These are phyloP conservation scores for Trichomalopsis sarcophagae DNA, from an alignment of 1,140 invertebrate genomes.

Conservation along the genomic window DNA sequence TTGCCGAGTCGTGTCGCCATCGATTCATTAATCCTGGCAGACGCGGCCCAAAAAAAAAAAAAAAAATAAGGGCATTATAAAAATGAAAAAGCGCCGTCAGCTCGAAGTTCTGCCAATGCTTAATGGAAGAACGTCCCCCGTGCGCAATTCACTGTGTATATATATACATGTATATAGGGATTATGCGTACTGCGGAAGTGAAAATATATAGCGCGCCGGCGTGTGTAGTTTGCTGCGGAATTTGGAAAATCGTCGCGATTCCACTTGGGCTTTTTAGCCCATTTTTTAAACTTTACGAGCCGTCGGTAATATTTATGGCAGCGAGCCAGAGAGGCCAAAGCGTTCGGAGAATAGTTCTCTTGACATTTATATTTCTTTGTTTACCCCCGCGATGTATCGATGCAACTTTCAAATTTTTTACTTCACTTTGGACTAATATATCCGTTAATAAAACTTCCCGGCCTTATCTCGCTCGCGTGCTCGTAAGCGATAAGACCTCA, in stretches of 20 bases:
- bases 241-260: neutral
- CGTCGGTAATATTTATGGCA: neutral
- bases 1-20: neutral
- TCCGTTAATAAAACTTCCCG: no score
- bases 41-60: neutral
- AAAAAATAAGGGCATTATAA: constrained; percentile 7
- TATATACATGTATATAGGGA: neutral
- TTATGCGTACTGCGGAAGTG: neutral
- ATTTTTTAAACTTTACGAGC: no score
- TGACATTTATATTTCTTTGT: neutral
- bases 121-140: constrained; percentile 9
- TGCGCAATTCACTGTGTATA: constrained; percentile 4
- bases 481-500: no score
- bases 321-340: neutral
- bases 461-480: no score
- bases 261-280: no score
- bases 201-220: neutral
- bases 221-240: neutral
- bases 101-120: neutral
- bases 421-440: no score
- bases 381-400: no score
- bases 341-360: neutral
- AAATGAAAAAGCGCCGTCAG: constrained; percentile 18
- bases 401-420: no score
- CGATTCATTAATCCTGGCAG: neutral